These are phyloP conservation scores for Ascaphus truei DNA, from an alignment of 2,113 vertebrate species.

Conservation along the genomic window DNA sequence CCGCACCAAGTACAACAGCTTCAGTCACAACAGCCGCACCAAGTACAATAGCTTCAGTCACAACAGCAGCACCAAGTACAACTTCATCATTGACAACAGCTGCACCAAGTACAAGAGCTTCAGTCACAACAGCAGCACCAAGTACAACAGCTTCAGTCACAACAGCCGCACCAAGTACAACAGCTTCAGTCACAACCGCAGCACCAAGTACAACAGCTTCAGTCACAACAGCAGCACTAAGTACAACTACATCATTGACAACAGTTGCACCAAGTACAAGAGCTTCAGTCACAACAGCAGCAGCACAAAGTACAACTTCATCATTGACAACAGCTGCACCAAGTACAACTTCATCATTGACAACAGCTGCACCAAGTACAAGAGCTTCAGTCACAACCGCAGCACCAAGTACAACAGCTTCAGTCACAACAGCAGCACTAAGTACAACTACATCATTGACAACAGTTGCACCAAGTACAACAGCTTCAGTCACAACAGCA, in stretches of 20 bases:
- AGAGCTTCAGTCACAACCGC: not conserved
- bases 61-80: not conserved
- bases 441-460: not conserved
- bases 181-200: too few species aligned
- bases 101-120: not conserved
- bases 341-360: not conserved
- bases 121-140: not conserved
- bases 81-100: not conserved
- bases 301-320: too few species aligned
- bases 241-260: not conserved
- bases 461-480: not conserved
- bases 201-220: not conserved
- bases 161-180: not conserved
- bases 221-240: not conserved
- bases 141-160: not conserved
- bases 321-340: not conserved
- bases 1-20: not conserved
- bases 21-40: not conserved
- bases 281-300: too few species aligned
- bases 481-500: not conserved
- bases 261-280: not conserved
- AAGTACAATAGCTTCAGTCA: not conserved
- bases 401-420: not conserved
- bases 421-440: not conserved
- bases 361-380: not conserved